Conservation (phyloP, 2,888 invertebrate species). For the Cephus rjabovi region DNA sequence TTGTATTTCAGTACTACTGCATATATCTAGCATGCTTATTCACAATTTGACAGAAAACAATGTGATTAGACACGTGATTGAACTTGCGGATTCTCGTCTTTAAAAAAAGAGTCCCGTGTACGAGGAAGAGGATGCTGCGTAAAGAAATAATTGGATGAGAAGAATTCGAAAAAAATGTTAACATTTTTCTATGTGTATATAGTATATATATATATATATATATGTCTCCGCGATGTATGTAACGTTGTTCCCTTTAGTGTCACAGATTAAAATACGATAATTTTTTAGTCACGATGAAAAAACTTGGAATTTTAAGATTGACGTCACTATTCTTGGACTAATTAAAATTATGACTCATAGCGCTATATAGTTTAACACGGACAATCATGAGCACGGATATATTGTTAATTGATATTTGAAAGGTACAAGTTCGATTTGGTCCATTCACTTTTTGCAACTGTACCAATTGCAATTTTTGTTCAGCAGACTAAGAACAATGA, state of each 20-base stretch:
- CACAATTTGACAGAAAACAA: neutral
- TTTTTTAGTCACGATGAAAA: neutral
- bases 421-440: neutral
- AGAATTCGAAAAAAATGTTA: neutral
- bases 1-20: neutral
- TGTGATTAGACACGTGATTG: neutral
- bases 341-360: neutral
- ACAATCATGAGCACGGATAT: neutral
- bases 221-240: neutral
- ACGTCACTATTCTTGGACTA: slow-evolving; percentile 15
- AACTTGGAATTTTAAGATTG: neutral
- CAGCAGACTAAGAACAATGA: neutral
- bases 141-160: neutral
- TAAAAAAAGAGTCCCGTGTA: neutral
- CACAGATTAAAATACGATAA: neutral
- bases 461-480: neutral
- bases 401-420: slow-evolving; percentile 12
- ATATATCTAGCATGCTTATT: neutral
- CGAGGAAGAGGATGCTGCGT: neutral
- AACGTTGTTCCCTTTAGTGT: neutral
- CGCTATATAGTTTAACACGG: neutral
- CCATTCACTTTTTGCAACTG: slow-evolving; percentile 9
- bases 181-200: neutral
- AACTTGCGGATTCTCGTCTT: neutral
- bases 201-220: too few relatives aligned